Percentiles rank a stretch among this genome's conserved stretches.
These are phyloP conservation scores for Neoarius graeffei DNA, from an alignment of 2,113 vertebrate genomes.

Conservation along the genomic window DNA sequence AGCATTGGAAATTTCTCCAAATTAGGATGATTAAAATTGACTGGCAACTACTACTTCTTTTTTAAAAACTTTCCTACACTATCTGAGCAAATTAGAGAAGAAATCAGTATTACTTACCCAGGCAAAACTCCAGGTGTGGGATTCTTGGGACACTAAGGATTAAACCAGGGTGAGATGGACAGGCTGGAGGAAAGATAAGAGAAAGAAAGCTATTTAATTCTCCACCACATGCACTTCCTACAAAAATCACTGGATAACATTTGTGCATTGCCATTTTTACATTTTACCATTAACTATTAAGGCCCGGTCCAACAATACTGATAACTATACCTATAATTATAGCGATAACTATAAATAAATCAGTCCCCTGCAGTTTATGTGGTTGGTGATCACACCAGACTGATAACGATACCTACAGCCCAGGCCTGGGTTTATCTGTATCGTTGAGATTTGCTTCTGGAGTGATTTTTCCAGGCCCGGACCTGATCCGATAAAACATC, in stretches of 20 bases:
- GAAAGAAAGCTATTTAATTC: not conserved
- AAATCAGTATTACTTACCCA: conserved; percentile 63
- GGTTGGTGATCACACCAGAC: too few species aligned
- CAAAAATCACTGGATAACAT: not conserved
- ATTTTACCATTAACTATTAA: conserved; percentile 4
- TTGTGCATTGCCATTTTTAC: not conserved
- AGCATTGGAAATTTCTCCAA: not conserved
- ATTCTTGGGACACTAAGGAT: conserved; percentile 55
- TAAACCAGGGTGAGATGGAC: conserved; percentile 55
- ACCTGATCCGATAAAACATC: too few species aligned
- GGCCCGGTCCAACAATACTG: too few species aligned
- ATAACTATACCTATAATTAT: too few species aligned
- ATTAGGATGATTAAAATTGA: not conserved
- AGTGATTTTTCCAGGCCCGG: too few species aligned
- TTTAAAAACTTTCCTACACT: not conserved
- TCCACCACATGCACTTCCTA: not conserved
- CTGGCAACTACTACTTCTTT: not conserved
- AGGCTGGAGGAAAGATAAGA: conserved; percentile 8
- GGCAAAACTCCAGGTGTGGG: conserved; percentile 66
- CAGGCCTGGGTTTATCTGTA: too few species aligned
- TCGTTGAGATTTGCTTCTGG: too few species aligned
- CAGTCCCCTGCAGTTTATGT: too few species aligned
- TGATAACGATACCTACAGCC: too few species aligned
- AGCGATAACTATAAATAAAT: too few species aligned
- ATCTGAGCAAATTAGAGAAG: conserved; percentile 9